These are phyloP conservation scores for Sylvicapra grimmia DNA, from an alignment of 2,113 vertebrate genomes.

Conservation along the genomic window DNA sequence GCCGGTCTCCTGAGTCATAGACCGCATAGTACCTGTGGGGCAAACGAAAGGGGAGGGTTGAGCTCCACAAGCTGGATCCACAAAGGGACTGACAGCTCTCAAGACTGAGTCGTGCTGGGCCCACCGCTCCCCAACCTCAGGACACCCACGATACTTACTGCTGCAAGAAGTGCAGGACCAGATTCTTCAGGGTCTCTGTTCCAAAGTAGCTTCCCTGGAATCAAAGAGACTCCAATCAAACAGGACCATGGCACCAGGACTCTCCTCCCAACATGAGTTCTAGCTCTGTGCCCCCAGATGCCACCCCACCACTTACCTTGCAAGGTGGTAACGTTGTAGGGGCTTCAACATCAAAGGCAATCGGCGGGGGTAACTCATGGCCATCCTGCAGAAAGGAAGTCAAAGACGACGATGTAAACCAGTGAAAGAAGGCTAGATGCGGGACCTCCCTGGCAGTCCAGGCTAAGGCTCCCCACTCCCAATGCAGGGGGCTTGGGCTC, in stretches of 20 bases:
- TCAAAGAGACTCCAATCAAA: background rate
- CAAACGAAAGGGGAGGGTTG: background rate
- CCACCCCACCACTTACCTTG: conserved; percentile 80
- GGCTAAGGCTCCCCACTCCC: background rate
- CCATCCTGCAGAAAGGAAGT: conserved; percentile 81
- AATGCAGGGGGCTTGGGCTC: background rate
- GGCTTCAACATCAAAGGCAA: conserved; percentile 88
- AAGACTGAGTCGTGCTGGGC: background rate
- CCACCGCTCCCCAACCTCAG: background rate
- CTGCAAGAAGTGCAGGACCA: conserved; percentile 86
- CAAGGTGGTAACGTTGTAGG: conserved; percentile 85
- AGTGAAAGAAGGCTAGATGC: background rate
- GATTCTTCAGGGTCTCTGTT: conserved; percentile 84
- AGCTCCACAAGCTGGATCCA: background rate
- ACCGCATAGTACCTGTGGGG: conserved; percentile 85
- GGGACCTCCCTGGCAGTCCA: background rate
- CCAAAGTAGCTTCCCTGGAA: conserved; percentile 88
- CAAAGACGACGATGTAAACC: background rate
- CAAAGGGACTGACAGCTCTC: background rate
- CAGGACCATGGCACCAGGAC: background rate
- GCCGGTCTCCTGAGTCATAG: conserved; percentile 89
- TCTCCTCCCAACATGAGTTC: background rate
- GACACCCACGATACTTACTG: conserved; percentile 81
- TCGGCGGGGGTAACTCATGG: conserved; percentile 88
- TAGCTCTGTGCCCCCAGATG: background rate